These are phyloP conservation scores for Suillia variegata DNA, from an alignment of 2,888 invertebrate genomes.

Conservation along the genomic window DNA sequence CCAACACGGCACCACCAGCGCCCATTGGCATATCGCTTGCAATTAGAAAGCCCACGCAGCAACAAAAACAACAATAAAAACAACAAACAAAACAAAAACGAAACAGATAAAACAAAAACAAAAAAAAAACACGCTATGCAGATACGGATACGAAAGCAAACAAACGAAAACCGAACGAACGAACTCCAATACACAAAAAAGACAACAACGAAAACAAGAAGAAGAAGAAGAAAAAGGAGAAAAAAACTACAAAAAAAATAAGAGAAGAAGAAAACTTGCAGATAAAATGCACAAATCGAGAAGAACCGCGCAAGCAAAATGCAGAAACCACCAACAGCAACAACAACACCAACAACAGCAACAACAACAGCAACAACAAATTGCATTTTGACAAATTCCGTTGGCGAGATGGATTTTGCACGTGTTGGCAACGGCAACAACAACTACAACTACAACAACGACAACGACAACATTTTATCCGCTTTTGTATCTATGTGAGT, in stretches of 20 bases:
- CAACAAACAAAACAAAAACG: slow-evolving; percentile 22
- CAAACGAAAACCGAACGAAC: slow-evolving; percentile 12
- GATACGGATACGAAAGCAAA: slow-evolving; percentile 23
- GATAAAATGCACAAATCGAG: background rate
- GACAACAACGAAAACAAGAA: no score
- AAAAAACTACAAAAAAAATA: slow-evolving; percentile 3
- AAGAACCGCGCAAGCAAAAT: slow-evolving; percentile 1
- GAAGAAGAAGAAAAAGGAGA: no score
- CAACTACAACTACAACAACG: slow-evolving; percentile 18
- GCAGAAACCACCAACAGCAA: slow-evolving; percentile 23
- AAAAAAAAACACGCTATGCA: slow-evolving; percentile 25
- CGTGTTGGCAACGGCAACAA: slow-evolving; percentile 11
- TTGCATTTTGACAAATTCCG: background rate
- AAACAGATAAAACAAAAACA: slow-evolving; percentile 16
- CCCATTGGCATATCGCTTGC: slow-evolving; percentile 53
- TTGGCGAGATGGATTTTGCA: slow-evolving; percentile 3
- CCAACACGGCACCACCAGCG: slow-evolving; percentile 26
- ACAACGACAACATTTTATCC: slow-evolving; percentile 8
- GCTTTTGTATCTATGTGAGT: slow-evolving; percentile 13
- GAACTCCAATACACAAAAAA: background rate
- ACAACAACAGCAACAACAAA: background rate
- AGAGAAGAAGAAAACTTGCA: background rate
- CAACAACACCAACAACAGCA: no score
- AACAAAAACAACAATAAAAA: slow-evolving; percentile 28
- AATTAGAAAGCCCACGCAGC: slow-evolving; percentile 59